Evolutionary conservation across 2,888 invertebrate species (phyloP), one percentile per base, ranked within the genome.

Genomic region (Orthonevra nobilis): DNA sequence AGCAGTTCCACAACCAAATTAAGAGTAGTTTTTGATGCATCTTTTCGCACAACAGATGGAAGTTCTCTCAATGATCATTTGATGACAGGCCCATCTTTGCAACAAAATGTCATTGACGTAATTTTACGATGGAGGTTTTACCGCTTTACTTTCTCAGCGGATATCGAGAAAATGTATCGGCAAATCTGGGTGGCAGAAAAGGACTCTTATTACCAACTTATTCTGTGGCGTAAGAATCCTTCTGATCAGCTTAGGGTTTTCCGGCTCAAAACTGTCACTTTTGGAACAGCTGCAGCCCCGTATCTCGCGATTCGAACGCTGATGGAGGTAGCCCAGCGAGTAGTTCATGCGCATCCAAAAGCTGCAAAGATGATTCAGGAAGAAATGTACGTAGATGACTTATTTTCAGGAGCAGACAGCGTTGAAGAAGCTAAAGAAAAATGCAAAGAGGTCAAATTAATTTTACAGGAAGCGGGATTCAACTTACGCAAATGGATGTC

Each of bases 1-100:
- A 36, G 56, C 6, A 75, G 75, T 30, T 46, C 48, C 0, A 52
- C 77, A 6, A 66, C 75, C 0, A 64, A 48, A 23, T 19, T 54
- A 1, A 40, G 74, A 7, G 69, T 74, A 3, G 81, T 81, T 10
- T 73, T 81, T 17, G 66, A 72, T 23, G 70, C 44, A 0, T 73
- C 77, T 1, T 48, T 58, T 12, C 34, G n/a, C 1, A 32, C 19
- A 9, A 26, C 17, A 2, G 28, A 50, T 10, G 48, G 48, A 3
- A 32, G 2, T 1, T 66, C 54, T 0, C 17, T 66, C 0, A 44
- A 54, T n/a, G 52, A 64, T 6, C n/a, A 9, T 1, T 9, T 66
- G 10, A 32, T 52, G 23, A 38, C 26, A 23, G 38, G 54, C 9
- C 48, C 40, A 3, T 26, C 50, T 1, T 5, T 40, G n/a, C 50